Conservation (phyloP, 64 coral and sea anemone genomes). For the Montipora efflorescens region DNA sequence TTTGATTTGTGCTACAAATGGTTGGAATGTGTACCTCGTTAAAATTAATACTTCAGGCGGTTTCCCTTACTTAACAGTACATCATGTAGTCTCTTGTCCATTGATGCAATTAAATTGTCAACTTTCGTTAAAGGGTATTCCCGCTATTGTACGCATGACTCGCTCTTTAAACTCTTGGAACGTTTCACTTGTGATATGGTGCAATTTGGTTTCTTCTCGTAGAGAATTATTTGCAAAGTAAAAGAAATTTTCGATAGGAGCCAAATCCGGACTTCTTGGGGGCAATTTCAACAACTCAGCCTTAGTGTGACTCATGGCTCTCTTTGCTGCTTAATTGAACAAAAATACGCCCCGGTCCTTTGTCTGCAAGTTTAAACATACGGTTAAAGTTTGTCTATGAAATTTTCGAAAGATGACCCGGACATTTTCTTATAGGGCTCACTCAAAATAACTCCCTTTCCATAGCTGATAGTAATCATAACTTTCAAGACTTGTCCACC, state of each 20-base stretch:
- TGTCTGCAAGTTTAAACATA: slow-evolving; percentile 35
- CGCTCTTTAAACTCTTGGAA: slow-evolving; percentile 50
- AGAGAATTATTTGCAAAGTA: slow-evolving; percentile 14
- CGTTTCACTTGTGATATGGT: slow-evolving; percentile 40
- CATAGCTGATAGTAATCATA: slow-evolving; percentile 56
- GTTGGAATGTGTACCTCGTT: too few relatives aligned
- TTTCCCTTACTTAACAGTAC: too few relatives aligned
- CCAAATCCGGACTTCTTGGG: slow-evolving; percentile 48
- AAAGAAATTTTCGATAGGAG: slow-evolving; percentile 66
- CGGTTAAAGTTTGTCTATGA: slow-evolving; percentile 25
- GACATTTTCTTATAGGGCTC: slow-evolving; percentile 57
- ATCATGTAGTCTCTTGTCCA: slow-evolving; percentile 14
- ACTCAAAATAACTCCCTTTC: slow-evolving; percentile 43
- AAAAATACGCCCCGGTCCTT: slow-evolving; percentile 22
- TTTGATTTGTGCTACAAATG: too few relatives aligned
- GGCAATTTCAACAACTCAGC: slow-evolving; percentile 32
- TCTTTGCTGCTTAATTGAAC: slow-evolving; percentile 27
- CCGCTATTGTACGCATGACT: slow-evolving; percentile 25
- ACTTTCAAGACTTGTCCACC: slow-evolving; percentile 49
- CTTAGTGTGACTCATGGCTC: not conserved
- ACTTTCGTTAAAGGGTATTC: slow-evolving; percentile 11
- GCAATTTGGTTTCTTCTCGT: not conserved
- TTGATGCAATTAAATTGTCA: slow-evolving; percentile 32
- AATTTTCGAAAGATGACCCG: slow-evolving; percentile 36
- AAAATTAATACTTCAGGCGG: too few relatives aligned